Percentiles rank a stretch among this genome's conserved stretches.
Conservation (phyloP, 1,140 invertebrate species). For the Drosophila littoralis region DNA sequence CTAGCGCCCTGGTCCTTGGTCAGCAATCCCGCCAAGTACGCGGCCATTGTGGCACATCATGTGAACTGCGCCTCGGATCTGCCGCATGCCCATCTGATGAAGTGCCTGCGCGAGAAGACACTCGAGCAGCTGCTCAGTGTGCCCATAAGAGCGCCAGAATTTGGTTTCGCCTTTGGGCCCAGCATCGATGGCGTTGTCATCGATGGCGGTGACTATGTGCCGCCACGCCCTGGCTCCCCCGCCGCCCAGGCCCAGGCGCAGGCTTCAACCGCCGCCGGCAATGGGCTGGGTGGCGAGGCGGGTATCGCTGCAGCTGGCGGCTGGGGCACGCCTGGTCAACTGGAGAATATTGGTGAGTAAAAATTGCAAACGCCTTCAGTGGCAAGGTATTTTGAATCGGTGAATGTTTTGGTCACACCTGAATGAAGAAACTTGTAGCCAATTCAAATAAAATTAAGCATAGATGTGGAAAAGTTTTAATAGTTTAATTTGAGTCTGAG, state of each 20-base stretch:
- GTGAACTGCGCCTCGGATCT: constrained; percentile 93
- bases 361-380: no score
- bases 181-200: constrained; percentile 95
- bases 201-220: constrained; percentile 80
- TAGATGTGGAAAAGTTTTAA: no score
- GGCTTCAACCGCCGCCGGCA: constrained; percentile 68
- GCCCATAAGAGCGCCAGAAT: constrained; percentile 91
- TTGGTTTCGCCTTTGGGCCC: constrained; percentile 94
- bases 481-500: no score
- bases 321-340: constrained; percentile 80
- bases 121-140: constrained; percentile 90
- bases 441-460: no score
- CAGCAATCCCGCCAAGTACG: constrained; percentile 93
- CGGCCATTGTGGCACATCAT: constrained; percentile 92
- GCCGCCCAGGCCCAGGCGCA: constrained; percentile 77
- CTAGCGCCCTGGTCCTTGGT: constrained; percentile 96
- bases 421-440: no score
- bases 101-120: constrained; percentile 92
- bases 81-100: constrained; percentile 90
- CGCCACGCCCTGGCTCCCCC: constrained; percentile 68
- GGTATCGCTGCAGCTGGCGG: constrained; percentile 80
- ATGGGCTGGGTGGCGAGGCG: constrained; percentile 73
- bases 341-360: constrained; percentile 78
- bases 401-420: no score
- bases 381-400: no score